A percentile compares a stretch with the other conserved stretches of the same genome.
Conservation (phyloP, 2,113 vertebrate genomes). For the Sinocyclocheilus maitianheensis region DNA sequence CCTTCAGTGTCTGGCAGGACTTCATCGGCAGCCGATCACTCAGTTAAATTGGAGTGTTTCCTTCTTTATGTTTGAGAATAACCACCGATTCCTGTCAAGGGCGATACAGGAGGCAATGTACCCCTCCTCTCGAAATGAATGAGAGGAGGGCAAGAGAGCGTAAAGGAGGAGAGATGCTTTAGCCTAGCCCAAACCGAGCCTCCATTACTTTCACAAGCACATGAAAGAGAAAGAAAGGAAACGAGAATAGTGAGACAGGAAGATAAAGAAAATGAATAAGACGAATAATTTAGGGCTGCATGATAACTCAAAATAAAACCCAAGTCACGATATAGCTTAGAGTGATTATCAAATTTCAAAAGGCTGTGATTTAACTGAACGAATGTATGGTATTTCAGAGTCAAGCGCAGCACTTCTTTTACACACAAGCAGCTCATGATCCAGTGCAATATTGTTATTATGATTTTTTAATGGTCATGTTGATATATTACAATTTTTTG, state of each 20-base stretch:
- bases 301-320: too few relatives aligned
- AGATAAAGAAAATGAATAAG: not conserved
- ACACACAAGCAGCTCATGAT: too few relatives aligned
- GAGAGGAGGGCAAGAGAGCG: slow-evolving; percentile 68
- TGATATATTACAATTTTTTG: too few relatives aligned
- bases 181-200: slow-evolving; percentile 72
- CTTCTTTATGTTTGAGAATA: not conserved
- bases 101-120: slow-evolving; percentile 26
- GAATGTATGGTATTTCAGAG: too few relatives aligned
- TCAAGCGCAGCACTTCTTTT: too few relatives aligned
- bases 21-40: slow-evolving; percentile 76
- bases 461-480: too few relatives aligned
- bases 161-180: slow-evolving; percentile 58
- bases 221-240: not conserved
- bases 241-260: not conserved
- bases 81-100: not conserved
- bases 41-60: not conserved
- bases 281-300: not conserved
- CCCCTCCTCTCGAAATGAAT: slow-evolving; percentile 67
- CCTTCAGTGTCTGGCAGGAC: slow-evolving; percentile 86
- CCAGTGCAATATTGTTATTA: too few relatives aligned
- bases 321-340: too few relatives aligned
- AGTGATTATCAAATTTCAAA: too few relatives aligned
- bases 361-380: too few relatives aligned
- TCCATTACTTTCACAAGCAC: slow-evolving; percentile 66